phyloP scores from a whole-genome alignment of 2,797 vertebrate genomes.

The Lerista edwardsae region DNA sequence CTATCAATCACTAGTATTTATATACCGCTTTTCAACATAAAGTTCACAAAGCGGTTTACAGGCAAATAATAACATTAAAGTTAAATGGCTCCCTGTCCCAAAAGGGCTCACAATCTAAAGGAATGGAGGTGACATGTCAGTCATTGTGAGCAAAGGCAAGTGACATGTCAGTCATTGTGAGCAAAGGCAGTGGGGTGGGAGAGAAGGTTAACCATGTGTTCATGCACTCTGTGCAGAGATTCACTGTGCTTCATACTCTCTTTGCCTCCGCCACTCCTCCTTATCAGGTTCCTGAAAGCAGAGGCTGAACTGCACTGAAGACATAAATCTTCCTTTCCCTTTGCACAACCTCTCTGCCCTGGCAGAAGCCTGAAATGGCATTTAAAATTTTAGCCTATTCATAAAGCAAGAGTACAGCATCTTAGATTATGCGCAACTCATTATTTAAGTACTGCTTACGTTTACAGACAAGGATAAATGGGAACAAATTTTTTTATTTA shows the following conservation, averaged over 20 bases:
- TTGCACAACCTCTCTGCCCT: neutral
- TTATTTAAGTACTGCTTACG: neutral
- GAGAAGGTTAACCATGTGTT: neutral
- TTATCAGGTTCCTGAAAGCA: neutral
- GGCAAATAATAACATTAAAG: too few relatives aligned
- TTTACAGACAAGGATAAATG: neutral
- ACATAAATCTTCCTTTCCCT: neutral
- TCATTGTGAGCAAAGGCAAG: too few relatives aligned
- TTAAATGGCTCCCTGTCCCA: too few relatives aligned
- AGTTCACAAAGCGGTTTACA: too few relatives aligned
- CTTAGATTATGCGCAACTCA: neutral
- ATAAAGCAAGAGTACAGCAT: neutral
- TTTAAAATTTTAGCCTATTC: neutral
- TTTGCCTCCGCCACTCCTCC: neutral
- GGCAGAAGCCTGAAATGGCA: neutral
- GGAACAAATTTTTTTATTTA: neutral
- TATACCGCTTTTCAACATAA: too few relatives aligned
- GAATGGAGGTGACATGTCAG: too few relatives aligned
- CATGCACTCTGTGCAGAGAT: neutral
- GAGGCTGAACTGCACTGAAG: neutral
- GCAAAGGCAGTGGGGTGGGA: neutral
- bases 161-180: neutral
- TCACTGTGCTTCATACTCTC: neutral
- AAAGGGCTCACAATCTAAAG: too few relatives aligned
- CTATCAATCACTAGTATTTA: too few relatives aligned